Conservation (phyloP, 1,140 invertebrate species). For the Philopotamus ludificatus region DNA sequence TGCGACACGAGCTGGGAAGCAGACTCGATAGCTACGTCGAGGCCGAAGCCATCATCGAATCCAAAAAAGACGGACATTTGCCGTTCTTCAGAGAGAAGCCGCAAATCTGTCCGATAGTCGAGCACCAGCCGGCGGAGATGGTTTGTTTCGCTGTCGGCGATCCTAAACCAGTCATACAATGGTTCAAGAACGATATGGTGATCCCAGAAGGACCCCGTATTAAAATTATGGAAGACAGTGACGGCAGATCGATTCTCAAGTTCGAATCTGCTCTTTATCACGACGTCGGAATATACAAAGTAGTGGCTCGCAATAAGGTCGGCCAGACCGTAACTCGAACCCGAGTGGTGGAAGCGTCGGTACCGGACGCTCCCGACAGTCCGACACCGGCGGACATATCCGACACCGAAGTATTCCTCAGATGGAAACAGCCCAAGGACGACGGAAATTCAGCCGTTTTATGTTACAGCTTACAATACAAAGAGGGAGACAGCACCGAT, state of each 20-base stretch:
- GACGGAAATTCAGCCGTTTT: slow-evolving; percentile 81
- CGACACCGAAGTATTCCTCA: slow-evolving; percentile 81
- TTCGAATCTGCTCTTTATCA: slow-evolving; percentile 74
- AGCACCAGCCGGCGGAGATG: slow-evolving; percentile 75
- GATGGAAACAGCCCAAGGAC: slow-evolving; percentile 84
- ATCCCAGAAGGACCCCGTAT: slow-evolving; percentile 76
- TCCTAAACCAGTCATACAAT: slow-evolving; percentile 88
- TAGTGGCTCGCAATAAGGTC: slow-evolving; percentile 85
- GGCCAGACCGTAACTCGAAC: slow-evolving; percentile 75
- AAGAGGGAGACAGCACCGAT: slow-evolving; percentile 69
- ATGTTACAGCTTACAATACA: slow-evolving; percentile 83
- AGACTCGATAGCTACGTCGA: slow-evolving; percentile 79
- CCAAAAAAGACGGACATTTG: slow-evolving; percentile 72
- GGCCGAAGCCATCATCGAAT: slow-evolving; percentile 79
- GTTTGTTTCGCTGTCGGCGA: slow-evolving; percentile 85
- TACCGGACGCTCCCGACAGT: slow-evolving; percentile 81
- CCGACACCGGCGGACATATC: slow-evolving; percentile 81
- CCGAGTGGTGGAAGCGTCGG: slow-evolving; percentile 69
- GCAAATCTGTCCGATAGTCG: slow-evolving; percentile 72
- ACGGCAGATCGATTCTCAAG: slow-evolving; percentile 75
- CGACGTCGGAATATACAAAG: slow-evolving; percentile 92
- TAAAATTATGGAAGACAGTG: slow-evolving; percentile 71
- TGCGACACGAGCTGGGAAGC: slow-evolving; percentile 79
- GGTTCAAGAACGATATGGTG: slow-evolving; percentile 92
- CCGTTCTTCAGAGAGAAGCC: slow-evolving; percentile 84